Evolutionary conservation across 92 coral and sea anemone genomes (phyloP), one percentile per base, ranked within the genome.

Genomic region (Isaurus tuberculatus): DNA sequence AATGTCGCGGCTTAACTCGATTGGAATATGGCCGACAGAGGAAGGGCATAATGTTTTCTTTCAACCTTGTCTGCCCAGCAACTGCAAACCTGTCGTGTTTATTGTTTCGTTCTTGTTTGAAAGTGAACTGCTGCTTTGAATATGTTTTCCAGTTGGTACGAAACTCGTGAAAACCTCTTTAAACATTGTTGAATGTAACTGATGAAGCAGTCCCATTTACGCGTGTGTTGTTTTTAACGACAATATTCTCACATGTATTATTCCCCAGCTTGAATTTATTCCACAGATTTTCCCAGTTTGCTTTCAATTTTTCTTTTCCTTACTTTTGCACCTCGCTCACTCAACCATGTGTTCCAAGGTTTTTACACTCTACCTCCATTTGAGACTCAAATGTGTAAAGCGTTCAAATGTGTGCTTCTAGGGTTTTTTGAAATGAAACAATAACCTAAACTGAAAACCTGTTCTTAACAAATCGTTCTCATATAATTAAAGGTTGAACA

Each of bases 21-120:
- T 46, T n/a, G 87, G 87, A 68, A 87, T 87, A 67, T 88, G 87
- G 40, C 91, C 85, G 36, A 73, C 91, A 33, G 84, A 74, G 75
- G 91, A 75, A 53, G 87, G 87, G 70, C 70, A 88, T 88, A 88
- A 16, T 34, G 87, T 65, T 88, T n/a, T 87, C 91, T 49, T 87
- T 84, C 67, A 86, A 71, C 61, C 40, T 63, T 81, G 83, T 44
- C 70, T 83, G 73, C 27, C 84, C 80, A 88, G 79, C 84, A 55
- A 60, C 86, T 61, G 78, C n/a, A 28, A 9, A 0, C 1, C 65
- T 66, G 5, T 40, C 63, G 36, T 23, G 85, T 73, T 46, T 22
- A 70, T 67, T 68, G 61, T 37, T 43, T 51, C 43, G 68, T 69
- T 81, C 86, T 81, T 81, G 86, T 67, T 81, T 81, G 78, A 81